A percentile compares a stretch with the other conserved stretches of the same genome.
phyloP scores from a whole-genome alignment of 2,797 vertebrate species.

The Harpagifer antarcticus region DNA sequence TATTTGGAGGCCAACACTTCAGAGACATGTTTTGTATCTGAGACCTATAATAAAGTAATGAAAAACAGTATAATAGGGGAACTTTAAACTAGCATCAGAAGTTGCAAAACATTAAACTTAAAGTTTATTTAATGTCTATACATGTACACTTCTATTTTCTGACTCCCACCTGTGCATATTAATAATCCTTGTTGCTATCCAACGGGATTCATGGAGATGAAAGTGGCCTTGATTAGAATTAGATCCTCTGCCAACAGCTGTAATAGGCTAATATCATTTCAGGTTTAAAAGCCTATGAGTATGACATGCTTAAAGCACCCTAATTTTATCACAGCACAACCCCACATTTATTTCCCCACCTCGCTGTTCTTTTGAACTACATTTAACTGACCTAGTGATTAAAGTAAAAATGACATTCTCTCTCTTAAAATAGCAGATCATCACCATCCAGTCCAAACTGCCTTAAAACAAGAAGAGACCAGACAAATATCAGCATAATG shows the following conservation, averaged over 20 bases:
- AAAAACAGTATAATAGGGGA: no score
- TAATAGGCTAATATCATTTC: slow-evolving; percentile 26
- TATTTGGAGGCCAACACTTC: no score
- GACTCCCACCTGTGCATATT: slow-evolving; percentile 1
- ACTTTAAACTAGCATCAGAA: background rate
- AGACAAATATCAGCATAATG: slow-evolving; percentile 5
- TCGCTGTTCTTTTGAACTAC: background rate
- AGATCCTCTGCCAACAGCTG: slow-evolving; percentile 16
- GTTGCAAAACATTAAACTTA: background rate
- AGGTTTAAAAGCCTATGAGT: slow-evolving; percentile 19
- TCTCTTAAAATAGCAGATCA: background rate
- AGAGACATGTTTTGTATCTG: no score
- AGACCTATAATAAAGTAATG: no score
- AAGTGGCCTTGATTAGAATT: slow-evolving; percentile 26
- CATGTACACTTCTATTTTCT: slow-evolving; percentile 9
- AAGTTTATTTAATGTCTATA: background rate
- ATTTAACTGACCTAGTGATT: background rate
- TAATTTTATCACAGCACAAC: slow-evolving; percentile 12
- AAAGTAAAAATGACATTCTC: background rate
- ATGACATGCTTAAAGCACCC: slow-evolving; percentile 9
- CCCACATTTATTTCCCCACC: slow-evolving; percentile 1
- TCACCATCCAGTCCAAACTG: background rate
- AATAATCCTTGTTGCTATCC: background rate
- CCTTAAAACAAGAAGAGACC: background rate
- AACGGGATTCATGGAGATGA: slow-evolving; percentile 28